Base-by-base conservation (phyloP, 1,140 invertebrate genomes). In the Drosophila repletoides region DNA sequence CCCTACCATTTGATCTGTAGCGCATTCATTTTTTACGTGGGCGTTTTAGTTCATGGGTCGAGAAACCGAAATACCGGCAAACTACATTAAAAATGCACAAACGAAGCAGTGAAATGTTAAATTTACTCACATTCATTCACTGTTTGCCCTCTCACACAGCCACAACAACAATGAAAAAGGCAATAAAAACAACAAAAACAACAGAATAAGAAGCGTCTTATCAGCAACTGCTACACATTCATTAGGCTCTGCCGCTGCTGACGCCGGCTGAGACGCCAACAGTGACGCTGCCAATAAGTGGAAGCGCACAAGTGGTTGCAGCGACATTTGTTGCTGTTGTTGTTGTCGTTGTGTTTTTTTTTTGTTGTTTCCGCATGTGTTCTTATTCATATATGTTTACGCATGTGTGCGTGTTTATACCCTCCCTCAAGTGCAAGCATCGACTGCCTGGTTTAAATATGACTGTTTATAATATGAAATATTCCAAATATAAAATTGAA, bases 221-320 rank as follows among this genome's bases (percentile, higher is more conserved):
- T 83, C 79, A 74, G 36, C 67, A 66, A 65, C 49, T 56, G 36
- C 38, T 58, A 41, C 41, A 53, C 56, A 52, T 63, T 55, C 41
- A 68, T 55, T 53, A 68, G 51, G 31, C 52, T 36, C 34, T 58
- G 61, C 48, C 41, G n/a, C n/a, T n/a, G n/a, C n/a, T n/a, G n/a
- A n/a, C n/a, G n/a, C n/a, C n/a, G n/a, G n/a, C n/a, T n/a, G n/a
- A n/a, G n/a, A n/a, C n/a, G n/a, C n/a, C n/a, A n/a, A n/a, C n/a
- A n/a, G n/a, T n/a, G 43, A 72, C 76, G 79, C 74, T 80, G 80
- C 80, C 79, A 72, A 79, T 79, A 79, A 84, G 79, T 84, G 79
- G 75, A 86, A 75, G 55, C 66, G 49, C 31, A 72, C 65, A 69
- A 72, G 69, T 73, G 65, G 79, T 71, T 65, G 77, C 72, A 60